Evolutionary conservation across 92 coral and sea anemone genomes (phyloP).

Genomic region (Blastomussa wellsi): DNA sequence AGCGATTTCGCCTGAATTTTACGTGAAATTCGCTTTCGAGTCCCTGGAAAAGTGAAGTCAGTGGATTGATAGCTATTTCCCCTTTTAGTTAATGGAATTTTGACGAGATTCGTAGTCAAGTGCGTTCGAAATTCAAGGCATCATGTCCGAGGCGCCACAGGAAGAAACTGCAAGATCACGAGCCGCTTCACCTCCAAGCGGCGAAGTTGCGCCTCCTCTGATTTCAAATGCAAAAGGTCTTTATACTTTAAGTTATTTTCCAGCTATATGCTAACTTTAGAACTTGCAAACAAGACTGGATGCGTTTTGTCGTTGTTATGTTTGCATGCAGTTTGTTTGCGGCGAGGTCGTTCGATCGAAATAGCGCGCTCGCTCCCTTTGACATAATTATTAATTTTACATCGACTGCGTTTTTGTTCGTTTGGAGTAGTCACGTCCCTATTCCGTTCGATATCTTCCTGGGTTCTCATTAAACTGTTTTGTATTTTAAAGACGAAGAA

Average conservation of each 20-base stretch:
- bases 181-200: conserved; percentile 75
- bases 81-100: background rate
- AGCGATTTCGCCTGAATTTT: background rate
- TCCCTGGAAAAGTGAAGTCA: background rate
- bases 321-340: background rate
- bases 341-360: background rate
- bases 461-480: background rate
- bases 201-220: conserved; percentile 79
- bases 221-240: conserved; percentile 48
- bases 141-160: conserved; percentile 69
- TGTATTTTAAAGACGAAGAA: conserved; percentile 66
- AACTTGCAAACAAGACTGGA: background rate
- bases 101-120: conserved; percentile 7
- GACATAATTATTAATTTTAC: conserved; percentile 39
- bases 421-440: background rate
- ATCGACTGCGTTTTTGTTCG: conserved; percentile 44
- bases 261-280: background rate
- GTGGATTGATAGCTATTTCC: background rate
- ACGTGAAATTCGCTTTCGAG: background rate
- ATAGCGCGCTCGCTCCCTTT: background rate
- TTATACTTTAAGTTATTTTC: background rate
- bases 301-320: background rate
- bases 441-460: background rate
- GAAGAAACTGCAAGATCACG: conserved; percentile 72
- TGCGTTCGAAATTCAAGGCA: background rate